Base-by-base conservation (phyloP, 2,113 vertebrate species). In the Chauna torquata region DNA sequence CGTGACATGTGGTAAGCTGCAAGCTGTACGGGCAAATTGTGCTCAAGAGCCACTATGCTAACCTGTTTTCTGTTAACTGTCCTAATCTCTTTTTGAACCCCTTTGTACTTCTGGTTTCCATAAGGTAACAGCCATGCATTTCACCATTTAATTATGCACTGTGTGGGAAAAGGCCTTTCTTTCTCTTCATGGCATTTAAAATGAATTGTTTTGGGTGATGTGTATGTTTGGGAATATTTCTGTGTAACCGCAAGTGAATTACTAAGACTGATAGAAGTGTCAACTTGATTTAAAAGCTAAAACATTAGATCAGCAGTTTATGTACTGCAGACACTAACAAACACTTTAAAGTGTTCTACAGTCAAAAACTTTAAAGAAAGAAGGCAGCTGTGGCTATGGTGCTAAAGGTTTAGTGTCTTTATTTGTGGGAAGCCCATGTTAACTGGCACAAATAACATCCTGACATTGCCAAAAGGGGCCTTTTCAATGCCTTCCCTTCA, bases 221-320 rank as follows among this genome's bases (percentile, higher is more conserved):
- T 76, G 14, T 62, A 19, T 85, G 61, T 91, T 94, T 91, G 69
- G 49, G 52, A 92, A 64, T 89, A 92, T 84, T 92, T 83, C n/a
- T 88, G 50, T 84, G 38, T 47, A 76, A 78, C 69, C 1, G 0
- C 72, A 83, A 80, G 86, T 69, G 18, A 86, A 80, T 86, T 94
- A 34, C 54, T 52, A 59, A 77, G 58, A 80, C 49, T 65, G 75
- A 86, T 92, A 62, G 10, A 40, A 87, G 47, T 8, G 11, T 89
- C 83, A 82, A 45, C 32, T 88, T 92, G 50, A 79, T 95, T 92
- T 94, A 91, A 89, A 94, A 92, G 47, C 32, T 89, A 71, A 94
- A 84, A 34, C 42, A 59, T 54, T 94, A 62, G 65, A 92, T 91
- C 59, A 94, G 69, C 52, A 91, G 47, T 84, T 91, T 89, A 72